Conservation (phyloP, 2,888 invertebrate species). For the Danaus chrysippus region DNA sequence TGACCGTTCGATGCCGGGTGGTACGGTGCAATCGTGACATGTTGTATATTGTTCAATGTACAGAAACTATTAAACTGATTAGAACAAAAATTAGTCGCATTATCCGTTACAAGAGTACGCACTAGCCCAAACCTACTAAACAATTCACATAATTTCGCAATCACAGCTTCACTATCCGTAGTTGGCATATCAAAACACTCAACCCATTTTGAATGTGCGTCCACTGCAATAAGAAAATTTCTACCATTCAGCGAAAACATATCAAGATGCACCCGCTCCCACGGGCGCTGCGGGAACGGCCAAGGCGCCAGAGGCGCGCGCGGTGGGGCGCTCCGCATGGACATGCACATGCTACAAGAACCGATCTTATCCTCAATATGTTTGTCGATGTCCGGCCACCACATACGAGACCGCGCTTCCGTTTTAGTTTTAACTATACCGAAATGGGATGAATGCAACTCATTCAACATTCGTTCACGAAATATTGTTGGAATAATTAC, state of each 20-base stretch:
- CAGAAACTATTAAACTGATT: conserved; percentile 20
- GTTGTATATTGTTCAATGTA: conserved; percentile 21
- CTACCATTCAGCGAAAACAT: conserved; percentile 17
- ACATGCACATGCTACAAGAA: conserved; percentile 18
- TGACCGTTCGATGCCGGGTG: no score
- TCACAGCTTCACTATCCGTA: conserved; percentile 13
- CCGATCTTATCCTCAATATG: conserved; percentile 27
- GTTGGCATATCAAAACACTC: conserved; percentile 24
- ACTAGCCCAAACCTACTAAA: conserved; percentile 23
- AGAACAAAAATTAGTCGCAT: conserved; percentile 25
- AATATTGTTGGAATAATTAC: no score
- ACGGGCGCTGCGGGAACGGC: conserved; percentile 19
- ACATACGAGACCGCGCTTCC: conserved; percentile 23
- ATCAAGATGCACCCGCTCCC: conserved; percentile 26
- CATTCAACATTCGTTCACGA: conserved; percentile 24
- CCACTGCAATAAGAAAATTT: conserved; percentile 22
- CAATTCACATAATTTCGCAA: conserved; percentile 19
- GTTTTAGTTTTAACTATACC: conserved; percentile 29
- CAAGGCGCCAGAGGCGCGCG: conserved; percentile 25
- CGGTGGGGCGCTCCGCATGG: conserved; percentile 16
- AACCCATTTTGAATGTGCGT: conserved; percentile 20
- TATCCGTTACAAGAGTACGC: conserved; percentile 26
- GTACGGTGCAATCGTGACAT: no score
- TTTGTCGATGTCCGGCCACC: conserved; percentile 26
- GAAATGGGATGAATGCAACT: conserved; percentile 25